These are phyloP conservation scores for Sula dactylatra DNA, from an alignment of 2,113 vertebrate species.

Conservation along the genomic window DNA sequence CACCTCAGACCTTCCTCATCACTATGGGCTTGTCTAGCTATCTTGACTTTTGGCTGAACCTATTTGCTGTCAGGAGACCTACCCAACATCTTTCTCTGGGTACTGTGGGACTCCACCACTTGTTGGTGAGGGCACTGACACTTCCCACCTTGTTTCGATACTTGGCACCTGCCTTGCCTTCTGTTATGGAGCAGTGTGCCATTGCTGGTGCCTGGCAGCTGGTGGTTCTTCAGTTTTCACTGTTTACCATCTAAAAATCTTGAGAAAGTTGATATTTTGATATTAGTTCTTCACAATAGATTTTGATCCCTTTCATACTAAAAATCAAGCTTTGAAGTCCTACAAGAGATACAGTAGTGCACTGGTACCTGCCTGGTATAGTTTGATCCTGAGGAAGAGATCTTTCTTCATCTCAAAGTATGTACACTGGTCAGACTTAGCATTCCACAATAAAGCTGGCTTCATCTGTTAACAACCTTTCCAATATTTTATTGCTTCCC, in stretches of 20 bases:
- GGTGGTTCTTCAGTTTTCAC: background rate
- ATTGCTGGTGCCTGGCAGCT: background rate
- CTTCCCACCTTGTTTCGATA: rapidly evolving
- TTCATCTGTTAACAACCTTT: background rate
- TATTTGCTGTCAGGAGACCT: background rate
- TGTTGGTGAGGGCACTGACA: background rate
- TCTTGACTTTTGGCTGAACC: background rate
- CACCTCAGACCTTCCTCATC: background rate
- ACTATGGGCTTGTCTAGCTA: background rate
- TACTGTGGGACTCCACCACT: background rate
- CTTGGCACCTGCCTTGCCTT: background rate
- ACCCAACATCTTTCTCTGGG: background rate
- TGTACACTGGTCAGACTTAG: background rate
- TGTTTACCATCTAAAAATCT: background rate
- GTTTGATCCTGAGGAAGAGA: background rate
- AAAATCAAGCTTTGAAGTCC: background rate
- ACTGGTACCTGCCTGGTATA: background rate
- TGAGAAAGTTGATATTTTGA: background rate
- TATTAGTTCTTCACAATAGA: background rate
- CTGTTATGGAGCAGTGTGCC: background rate
- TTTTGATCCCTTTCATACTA: background rate
- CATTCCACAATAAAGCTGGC: background rate
- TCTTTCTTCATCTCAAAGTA: background rate
- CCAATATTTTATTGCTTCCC: background rate
- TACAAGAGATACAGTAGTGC: rapidly evolving